Conservation (phyloP, 2,797 vertebrate genomes). For the Micromesistius poutassou region DNA sequence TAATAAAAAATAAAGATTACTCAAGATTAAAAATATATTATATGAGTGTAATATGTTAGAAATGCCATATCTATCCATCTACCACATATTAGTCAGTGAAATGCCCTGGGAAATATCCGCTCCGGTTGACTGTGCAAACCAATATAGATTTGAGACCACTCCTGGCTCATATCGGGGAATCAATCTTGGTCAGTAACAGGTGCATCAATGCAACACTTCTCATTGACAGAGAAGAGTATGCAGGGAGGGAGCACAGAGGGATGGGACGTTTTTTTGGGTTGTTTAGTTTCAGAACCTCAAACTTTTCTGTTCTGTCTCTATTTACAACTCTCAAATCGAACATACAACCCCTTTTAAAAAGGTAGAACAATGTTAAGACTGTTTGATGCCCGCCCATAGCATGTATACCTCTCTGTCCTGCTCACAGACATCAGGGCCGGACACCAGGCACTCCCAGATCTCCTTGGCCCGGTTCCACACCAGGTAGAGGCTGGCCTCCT, state of each 20-base stretch:
- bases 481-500: constrained; percentile 97
- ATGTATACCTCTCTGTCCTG: constrained; percentile 89
- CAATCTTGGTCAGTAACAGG: background rate
- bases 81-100: no score
- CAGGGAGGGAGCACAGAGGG: background rate
- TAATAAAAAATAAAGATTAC: no score
- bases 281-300: no score
- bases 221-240: background rate
- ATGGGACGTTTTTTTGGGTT: no score
- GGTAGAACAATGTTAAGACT: background rate
- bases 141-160: background rate
- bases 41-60: no score
- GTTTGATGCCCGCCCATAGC: background rate
- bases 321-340: background rate
- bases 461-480: constrained; percentile 98
- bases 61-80: no score
- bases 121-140: background rate
- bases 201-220: background rate
- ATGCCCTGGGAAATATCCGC: no score
- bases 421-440: constrained; percentile 93
- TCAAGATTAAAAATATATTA: no score
- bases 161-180: no score
- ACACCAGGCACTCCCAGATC: constrained; percentile 98
- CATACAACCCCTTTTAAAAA: no score
- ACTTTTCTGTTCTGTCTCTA: background rate